These are phyloP conservation scores for Rhopalosiphum nymphaeae DNA, from an alignment of 2,888 invertebrate genomes.

Conservation along the genomic window DNA sequence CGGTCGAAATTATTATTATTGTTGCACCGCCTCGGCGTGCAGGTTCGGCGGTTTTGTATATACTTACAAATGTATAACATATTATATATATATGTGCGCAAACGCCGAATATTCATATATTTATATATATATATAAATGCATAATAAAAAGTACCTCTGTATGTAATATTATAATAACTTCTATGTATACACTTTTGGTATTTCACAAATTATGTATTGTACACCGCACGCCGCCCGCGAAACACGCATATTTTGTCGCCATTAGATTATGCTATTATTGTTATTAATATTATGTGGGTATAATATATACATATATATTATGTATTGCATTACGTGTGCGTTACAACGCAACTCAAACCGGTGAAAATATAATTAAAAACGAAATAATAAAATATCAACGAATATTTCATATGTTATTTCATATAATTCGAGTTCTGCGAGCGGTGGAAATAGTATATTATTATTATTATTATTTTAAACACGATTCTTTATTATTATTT, in stretches of 20 bases:
- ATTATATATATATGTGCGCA: not conserved
- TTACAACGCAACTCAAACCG: not conserved
- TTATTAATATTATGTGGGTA: not conserved
- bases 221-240: not conserved
- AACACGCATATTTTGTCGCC: slow-evolving; percentile 61
- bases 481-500: not conserved
- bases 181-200: slow-evolving; percentile 7
- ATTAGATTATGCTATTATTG: not conserved
- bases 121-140: not conserved
- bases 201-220: slow-evolving; percentile 37
- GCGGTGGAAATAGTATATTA: not conserved
- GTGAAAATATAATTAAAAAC: slow-evolving; percentile 43
- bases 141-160: not conserved
- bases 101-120: not conserved
- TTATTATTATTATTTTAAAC: not conserved
- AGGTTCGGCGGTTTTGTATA: not conserved
- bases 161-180: not conserved
- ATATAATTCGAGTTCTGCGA: not conserved
- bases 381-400: slow-evolving; percentile 12
- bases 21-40: not conserved
- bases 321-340: not conserved
- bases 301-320: slow-evolving; percentile 17
- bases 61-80: not conserved
- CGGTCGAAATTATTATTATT: not conserved
- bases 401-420: slow-evolving; percentile 14